Evolutionary conservation across 1,140 invertebrate species (phyloP), one percentile per base, ranked within the genome.

Genomic region (Drosophila malerkotliana): DNA sequence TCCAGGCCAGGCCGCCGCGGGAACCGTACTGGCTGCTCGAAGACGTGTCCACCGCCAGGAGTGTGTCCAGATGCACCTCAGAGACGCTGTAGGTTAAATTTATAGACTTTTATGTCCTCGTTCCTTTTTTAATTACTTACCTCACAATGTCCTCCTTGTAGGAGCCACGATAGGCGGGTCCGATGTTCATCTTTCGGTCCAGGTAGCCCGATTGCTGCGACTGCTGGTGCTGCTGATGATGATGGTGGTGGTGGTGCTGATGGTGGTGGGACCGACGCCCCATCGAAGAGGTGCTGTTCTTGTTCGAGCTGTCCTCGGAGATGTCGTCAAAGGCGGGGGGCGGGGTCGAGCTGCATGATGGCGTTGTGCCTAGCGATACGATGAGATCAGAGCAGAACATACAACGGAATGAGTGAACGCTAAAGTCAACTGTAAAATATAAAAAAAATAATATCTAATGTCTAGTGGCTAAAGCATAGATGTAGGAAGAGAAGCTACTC

Each of bases 261-360:
- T 81, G 73, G 26, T 83, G 79, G 59, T 90, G 90, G 9, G 90
- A 85, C 60, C 87, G 93, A 77, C 93, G 93, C 69, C 90, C 83
- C 58, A 84, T 91, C 47, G 90, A 89, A n/a, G 82, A 87, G 39
- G 83, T 91, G 79, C 87, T 91, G 69, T 88, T 85, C 79, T 85
- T 91, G 91, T 91, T 93, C 94, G 59, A 94, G 94, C 76, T 93
- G 92, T 91, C 94, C 91, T 94, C 94, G 53, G 93, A 92, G 37
- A 93, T 93, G 92, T 97, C 97, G 87, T 97, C 96, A 93, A 97
- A 97, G 64, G 96, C 95, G 75, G 97, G 97, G 80, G 97, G 96
- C 80, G 97, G 97, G 53, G 97, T 98, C 80, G 96, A 97, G 92
- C 96, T 96, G 92, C 96, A 96, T 78, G 91, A 92, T 76, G 91